Percentiles rank a stretch among this genome's conserved stretches.
Evolutionary conservation across 1,140 invertebrate species (phyloP).

Genomic region (Drosophila eugracilis): DNA sequence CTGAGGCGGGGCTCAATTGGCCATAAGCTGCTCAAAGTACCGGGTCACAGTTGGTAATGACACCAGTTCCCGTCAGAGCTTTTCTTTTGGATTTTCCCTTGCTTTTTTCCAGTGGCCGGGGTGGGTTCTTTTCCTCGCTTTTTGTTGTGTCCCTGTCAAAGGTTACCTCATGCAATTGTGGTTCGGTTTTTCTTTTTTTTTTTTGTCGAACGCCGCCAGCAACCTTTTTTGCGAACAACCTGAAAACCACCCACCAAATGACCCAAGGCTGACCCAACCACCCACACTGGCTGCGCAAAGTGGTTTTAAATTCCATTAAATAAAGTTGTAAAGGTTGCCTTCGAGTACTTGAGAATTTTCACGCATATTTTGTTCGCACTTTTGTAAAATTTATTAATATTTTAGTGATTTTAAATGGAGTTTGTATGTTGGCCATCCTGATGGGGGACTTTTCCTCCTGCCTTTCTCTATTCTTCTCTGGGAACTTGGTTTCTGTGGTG

Average conservation of each 20-base stretch:
- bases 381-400: constrained; percentile 84
- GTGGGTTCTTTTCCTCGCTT: constrained; percentile 31
- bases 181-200: constrained; percentile 41
- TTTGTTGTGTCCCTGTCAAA: constrained; percentile 60
- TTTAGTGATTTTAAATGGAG: constrained; percentile 83
- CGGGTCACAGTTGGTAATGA: constrained; percentile 75
- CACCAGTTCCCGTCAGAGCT: constrained; percentile 69
- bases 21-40: constrained; percentile 70
- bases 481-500: constrained; percentile 16
- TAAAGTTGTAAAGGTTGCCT: constrained; percentile 79
- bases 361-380: constrained; percentile 83
- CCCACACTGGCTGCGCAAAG: constrained; percentile 64
- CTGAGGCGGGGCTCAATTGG: constrained; percentile 67
- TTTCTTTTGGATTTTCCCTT: constrained; percentile 46
- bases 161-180: constrained; percentile 80
- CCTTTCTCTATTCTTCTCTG: constrained; percentile 9
- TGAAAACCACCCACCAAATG: constrained; percentile 27
- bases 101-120: constrained; percentile 13
- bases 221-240: constrained; percentile 49
- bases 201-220: constrained; percentile 56
- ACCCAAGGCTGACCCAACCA: constrained; percentile 34
- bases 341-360: constrained; percentile 71
- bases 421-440: constrained; percentile 61
- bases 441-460: constrained; percentile 24
- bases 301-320: constrained; percentile 85